Percentiles rank a stretch among this genome's conserved stretches.
These are phyloP conservation scores for Pinctada fucata DNA, from an alignment of 2,888 invertebrate genomes.

Conservation along the genomic window DNA sequence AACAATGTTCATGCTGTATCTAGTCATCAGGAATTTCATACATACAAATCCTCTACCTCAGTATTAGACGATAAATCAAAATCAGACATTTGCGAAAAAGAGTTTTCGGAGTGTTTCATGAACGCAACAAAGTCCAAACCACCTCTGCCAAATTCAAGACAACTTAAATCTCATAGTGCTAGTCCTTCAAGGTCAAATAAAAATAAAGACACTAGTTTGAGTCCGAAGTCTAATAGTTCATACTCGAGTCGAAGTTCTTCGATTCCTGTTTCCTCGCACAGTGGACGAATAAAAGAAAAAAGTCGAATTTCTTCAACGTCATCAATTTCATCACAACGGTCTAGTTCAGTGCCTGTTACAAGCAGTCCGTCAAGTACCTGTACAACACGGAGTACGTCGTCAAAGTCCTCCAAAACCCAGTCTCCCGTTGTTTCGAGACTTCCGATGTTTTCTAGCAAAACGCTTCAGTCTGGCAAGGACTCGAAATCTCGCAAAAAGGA, in stretches of 20 bases:
- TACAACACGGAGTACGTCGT: conserved; percentile 42
- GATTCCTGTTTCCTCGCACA: conserved; percentile 28
- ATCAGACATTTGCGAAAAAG: too few species aligned
- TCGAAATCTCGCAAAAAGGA: conserved; percentile 68
- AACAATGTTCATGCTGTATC: conserved; percentile 37
- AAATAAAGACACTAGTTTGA: conserved; percentile 27
- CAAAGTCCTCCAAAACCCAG: conserved; percentile 55
- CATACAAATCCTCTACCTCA: conserved; percentile 36
- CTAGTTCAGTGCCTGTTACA: conserved; percentile 45
- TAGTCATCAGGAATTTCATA: conserved; percentile 35
- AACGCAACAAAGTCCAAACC: conserved; percentile 55
- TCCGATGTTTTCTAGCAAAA: conserved; percentile 56
- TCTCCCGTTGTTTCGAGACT: conserved; percentile 57
- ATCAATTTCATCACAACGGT: conserved; percentile 37
- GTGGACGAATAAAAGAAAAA: conserved; percentile 48
- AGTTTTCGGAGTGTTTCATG: conserved; percentile 12
- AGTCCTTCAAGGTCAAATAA: conserved; percentile 32
- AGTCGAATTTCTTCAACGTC: conserved; percentile 44
- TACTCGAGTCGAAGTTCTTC: conserved; percentile 37
- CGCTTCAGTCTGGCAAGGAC: conserved; percentile 52
- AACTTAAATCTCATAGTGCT: conserved; percentile 46
- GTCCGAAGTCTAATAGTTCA: conserved; percentile 33
- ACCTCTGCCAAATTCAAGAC: conserved; percentile 64
- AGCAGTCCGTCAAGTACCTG: conserved; percentile 43
- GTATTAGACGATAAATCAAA: conserved; percentile 20